Percentiles rank a stretch among this genome's conserved stretches.
phyloP scores from a whole-genome alignment of 1,140 invertebrate genomes.

The Pseudomyrmex dendroicus region DNA sequence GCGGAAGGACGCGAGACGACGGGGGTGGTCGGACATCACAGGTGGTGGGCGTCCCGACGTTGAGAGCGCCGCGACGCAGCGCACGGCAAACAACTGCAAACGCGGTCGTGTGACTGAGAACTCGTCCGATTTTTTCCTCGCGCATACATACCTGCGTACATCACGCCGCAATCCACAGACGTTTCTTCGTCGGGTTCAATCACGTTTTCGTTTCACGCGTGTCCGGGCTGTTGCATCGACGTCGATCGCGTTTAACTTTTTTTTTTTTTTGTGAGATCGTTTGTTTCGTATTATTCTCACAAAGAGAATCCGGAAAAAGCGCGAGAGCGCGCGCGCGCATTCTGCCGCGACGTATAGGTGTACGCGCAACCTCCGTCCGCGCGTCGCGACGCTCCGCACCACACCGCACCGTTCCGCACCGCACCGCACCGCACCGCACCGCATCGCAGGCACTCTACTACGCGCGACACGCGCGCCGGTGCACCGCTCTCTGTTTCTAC shows the following conservation, averaged over 20 bases:
- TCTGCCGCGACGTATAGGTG: not conserved
- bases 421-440: not conserved
- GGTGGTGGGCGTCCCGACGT: conserved; percentile 82
- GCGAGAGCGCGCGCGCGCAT: not conserved
- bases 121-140: not conserved
- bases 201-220: conserved; percentile 39
- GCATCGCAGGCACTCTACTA: conserved; percentile 19
- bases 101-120: conserved; percentile 50
- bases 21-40: conserved; percentile 75
- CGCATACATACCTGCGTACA: not conserved
- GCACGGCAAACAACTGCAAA: conserved; percentile 75
- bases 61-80: conserved; percentile 76
- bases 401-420: not conserved
- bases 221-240: no score
- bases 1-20: conserved; percentile 60
- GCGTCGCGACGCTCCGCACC: not conserved
- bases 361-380: not conserved
- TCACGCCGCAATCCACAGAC: conserved; percentile 10
- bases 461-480: conserved; percentile 47
- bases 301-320: no score
- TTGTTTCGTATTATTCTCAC: conserved; percentile 20
- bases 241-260: no score
- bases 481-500: conserved; percentile 27
- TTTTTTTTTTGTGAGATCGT: not conserved
- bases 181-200: not conserved